Evolutionary conservation across 2,888 invertebrate species (phyloP).

Genomic region (Troides oblongomaculatus): DNA sequence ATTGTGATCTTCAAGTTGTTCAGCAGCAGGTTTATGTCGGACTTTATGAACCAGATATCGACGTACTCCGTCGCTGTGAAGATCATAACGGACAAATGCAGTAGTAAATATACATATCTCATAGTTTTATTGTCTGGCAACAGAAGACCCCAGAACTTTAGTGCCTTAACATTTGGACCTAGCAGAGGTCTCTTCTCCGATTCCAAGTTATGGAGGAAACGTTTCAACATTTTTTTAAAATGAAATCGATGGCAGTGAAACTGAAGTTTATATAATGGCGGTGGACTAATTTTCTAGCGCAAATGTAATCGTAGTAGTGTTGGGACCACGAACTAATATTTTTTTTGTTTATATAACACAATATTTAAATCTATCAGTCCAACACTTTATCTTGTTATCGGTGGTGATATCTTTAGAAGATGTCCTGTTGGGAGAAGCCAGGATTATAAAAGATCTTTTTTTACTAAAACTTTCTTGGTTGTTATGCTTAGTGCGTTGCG

Average conservation of each 20-base stretch:
- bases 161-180: conserved; percentile 61
- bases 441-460: too few relatives aligned
- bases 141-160: conserved; percentile 66
- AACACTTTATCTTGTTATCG: too few relatives aligned
- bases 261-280: conserved; percentile 11
- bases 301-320: too few relatives aligned
- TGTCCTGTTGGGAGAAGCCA: too few relatives aligned
- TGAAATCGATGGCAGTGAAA: background rate
- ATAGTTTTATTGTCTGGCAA: conserved; percentile 49
- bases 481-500: too few relatives aligned
- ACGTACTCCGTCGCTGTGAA: conserved; percentile 62
- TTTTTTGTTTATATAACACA: too few relatives aligned
- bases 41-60: conserved; percentile 65
- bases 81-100: conserved; percentile 55
- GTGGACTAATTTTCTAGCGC: too few relatives aligned
- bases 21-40: conserved; percentile 56
- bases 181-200: conserved; percentile 56
- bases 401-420: too few relatives aligned
- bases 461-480: too few relatives aligned
- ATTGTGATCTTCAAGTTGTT: conserved; percentile 67
- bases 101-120: conserved; percentile 50
- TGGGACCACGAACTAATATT: too few relatives aligned
- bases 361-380: too few relatives aligned
- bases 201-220: conserved; percentile 54
- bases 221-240: conserved; percentile 36